Evolutionary conservation across 1,140 invertebrate species (phyloP), one percentile per base, ranked within the genome.

Genomic region (Drosophila kurseongensis): DNA sequence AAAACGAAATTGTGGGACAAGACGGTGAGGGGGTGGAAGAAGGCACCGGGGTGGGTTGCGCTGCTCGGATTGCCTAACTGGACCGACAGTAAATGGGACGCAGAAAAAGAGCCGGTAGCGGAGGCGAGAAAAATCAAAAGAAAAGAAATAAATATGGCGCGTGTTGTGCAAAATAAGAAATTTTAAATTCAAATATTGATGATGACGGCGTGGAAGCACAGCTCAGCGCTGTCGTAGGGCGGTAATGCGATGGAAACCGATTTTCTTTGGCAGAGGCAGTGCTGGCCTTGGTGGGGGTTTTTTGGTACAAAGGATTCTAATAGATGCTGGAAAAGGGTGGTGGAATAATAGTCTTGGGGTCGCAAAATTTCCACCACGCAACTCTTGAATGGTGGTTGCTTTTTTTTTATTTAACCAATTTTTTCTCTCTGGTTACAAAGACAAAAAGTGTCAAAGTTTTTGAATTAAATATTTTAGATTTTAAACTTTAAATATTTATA

Each of bases 131-230:
- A 82, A 90, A 89, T 72, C 59, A 62, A 78, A 89, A 83, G 68
- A 83, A 71, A 69, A 88, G 69, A 89, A 90, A 90, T 84, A 84
- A 89, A 89, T 84, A 90, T 89, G 80, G 85, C 80, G 84, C 77
- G 62, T 77, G 77, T 78, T 84, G 71, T 55, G 61, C 61, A 72
- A 80, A 80, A 89, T 78, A 84, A 57, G 60, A 90, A 89, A 90
- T 90, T 84, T 90, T 72, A 78, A 90, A 84, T 89, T 90, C 69
- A 89, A 90, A 89, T 78, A 80, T 89, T 89, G 84, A 89, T 78
- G 84, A 89, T 78, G 80, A 78, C 45, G 76, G 62, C 50, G 50
- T 29, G 57, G 42, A 47, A 52, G 61, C 42, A 56, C 23, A 62
- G n/a, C 47, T 59, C 27, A n/a, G 51, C 44, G 51, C 41, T 52